Percentiles rank a stretch among this genome's conserved stretches.
Conservation (phyloP, 2,113 vertebrate genomes). For the Gallinago undulata region DNA sequence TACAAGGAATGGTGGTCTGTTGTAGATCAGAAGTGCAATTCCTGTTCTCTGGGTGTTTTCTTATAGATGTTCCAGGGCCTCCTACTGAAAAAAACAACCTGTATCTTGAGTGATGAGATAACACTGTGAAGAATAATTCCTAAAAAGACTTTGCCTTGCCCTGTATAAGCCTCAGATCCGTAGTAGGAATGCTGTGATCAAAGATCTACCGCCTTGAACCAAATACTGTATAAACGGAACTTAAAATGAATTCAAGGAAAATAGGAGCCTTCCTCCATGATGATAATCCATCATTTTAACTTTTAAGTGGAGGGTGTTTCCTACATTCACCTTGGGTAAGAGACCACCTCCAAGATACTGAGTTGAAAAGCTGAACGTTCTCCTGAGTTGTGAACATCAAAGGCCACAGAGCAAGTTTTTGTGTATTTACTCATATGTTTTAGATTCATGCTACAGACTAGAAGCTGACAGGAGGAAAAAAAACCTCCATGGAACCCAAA, state of each 20-base stretch:
- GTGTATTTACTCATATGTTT: conserved; percentile 50
- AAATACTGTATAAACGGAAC: conserved; percentile 16
- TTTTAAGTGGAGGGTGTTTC: neutral
- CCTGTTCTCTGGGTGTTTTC: neutral
- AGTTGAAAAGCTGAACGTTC: neutral
- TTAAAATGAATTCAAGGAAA: conserved; percentile 6
- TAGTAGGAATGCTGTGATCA: neutral
- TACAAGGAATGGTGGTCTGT: neutral
- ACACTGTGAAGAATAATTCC: neutral
- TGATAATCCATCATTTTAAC: conserved; percentile 4
- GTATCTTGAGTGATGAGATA: neutral
- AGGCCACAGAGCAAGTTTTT: conserved; percentile 18
- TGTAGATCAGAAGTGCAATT: neutral
- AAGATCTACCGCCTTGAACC: conserved; percentile 10
- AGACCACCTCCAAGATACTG: neutral
- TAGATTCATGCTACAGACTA: conserved; percentile 39
- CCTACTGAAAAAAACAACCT: neutral
- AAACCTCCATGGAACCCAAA: neutral
- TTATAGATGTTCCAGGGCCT: neutral
- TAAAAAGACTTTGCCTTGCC: neutral
- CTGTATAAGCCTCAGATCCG: neutral
- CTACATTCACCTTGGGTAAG: neutral
- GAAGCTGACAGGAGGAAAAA: neutral
- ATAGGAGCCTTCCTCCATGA: neutral
- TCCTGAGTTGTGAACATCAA: conserved; percentile 20